Evolutionary conservation across 2,797 vertebrate genomes (phyloP), one percentile per base, ranked within the genome.

Genomic region (Spheniscus humboldti): DNA sequence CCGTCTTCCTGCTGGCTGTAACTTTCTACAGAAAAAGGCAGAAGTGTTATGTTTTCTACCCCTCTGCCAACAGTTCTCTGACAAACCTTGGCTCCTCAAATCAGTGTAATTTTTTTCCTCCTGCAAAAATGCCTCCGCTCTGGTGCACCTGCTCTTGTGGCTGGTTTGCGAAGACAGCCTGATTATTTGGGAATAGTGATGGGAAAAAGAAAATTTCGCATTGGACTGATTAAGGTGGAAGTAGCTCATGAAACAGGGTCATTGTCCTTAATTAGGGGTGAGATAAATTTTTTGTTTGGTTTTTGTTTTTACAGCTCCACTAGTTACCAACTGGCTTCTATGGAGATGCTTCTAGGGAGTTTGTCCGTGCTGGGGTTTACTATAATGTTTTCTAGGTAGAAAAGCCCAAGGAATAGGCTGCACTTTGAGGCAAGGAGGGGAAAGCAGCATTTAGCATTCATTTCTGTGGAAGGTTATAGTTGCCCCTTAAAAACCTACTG

Each of bases 71-170:
- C 18, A 52, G 31, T 33, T 43, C 41, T 77, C 33, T 79, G 63
- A 9, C 43, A 85, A 39, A 37, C 7, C 24, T 64, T 60, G 74
- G 43, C 31, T 81, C 24, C 28, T 67, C 27, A 16, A 10, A 45
- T 52, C 1, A 0, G 14, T 28, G 37, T 30, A 1, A 10, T 4
- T 55, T 37, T 53, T 50, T 45, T 30, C 14, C 10, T 73, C 19
- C 16, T 47, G 55, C 4, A 1, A 43, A 79, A 77, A 35, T 24
- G 18, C 5, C 13, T 69, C 30, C 3, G 4, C 39, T 64, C n/a
- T 69, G 23, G 9, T 48, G 66, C 2, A 6, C 31, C 28, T 64
- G 35, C 27, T 64, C 0, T 0, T 48, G 22, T 27, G 48, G 18
- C 72, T 90, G 39, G 7, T 45, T 50, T 77, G 68, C 47, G 23